Evolutionary conservation across 2,797 vertebrate genomes (phyloP), one percentile per base, ranked within the genome.

Genomic region (Brachymystax lenok): DNA sequence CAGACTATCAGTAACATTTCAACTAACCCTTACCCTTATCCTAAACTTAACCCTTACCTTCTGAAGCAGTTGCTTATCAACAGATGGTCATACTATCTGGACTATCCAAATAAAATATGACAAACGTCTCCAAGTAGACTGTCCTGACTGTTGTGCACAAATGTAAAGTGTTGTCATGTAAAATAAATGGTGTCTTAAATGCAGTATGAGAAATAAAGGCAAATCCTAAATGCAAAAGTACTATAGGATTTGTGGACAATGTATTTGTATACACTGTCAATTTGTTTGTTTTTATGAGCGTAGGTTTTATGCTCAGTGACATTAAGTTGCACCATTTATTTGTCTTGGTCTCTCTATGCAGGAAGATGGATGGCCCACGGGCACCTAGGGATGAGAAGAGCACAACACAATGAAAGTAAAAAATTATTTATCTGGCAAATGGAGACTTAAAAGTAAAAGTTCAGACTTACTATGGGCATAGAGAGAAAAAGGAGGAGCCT

Each of bases 301-400:
- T 6, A 19, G 14, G 14, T 56, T 56, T 28, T 16, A 71, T 1
- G 24, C 24, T 24, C 16, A 24, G 56, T 77, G 71, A 54, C 52
- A 51, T 66, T 69, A 77, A 12, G 16, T 68, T 46, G 69, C n/a
- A 59, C 24, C 14, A 28, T 40, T 24, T 75, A 68, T 56, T 73
- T 50, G 3, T 70, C n/a, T 77, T 10, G 52, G 30, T 86, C 30
- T 69, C 28, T 69, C 67, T n/a, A 7, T 69, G 6, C 50, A 98
- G 96, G 92, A 98, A 98, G 88, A 95, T 66, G 3, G 27, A 66
- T 66, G 64, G 27, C 24, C 27, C 64, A 30, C 13, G 64, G 27
- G 64, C 64, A 30, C 64, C 64, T 12, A 14, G 64, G 27, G 27
- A 66, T 66, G 13, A 66, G 27, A 66, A 66, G 64, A 66, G 64